A percentile compares a stretch with the other conserved stretches of the same genome.
These are phyloP conservation scores for Eilema caniola DNA, from an alignment of 2,888 invertebrate species.

Conservation along the genomic window DNA sequence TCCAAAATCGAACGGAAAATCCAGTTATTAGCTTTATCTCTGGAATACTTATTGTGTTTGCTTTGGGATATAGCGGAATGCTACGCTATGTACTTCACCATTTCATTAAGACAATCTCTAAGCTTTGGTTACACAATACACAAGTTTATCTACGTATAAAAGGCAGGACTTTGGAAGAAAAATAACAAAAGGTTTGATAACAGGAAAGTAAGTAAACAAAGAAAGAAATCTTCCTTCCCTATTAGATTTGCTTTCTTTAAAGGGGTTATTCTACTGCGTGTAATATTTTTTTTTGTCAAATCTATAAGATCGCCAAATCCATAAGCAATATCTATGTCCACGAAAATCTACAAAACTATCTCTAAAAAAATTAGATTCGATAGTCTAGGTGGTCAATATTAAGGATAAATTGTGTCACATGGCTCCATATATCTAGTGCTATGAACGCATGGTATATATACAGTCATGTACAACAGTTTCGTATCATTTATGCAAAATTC, in stretches of 20 bases:
- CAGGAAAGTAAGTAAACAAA: slow-evolving; percentile 48
- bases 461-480: background rate
- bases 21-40: background rate
- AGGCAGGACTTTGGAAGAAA: slow-evolving; percentile 36
- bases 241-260: slow-evolving; percentile 57
- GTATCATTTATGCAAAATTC: background rate
- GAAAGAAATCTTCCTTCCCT: slow-evolving; percentile 51
- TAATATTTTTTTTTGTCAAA: background rate
- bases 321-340: background rate
- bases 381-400: background rate
- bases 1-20: slow-evolving; percentile 1
- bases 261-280: slow-evolving; percentile 3
- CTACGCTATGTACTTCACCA: slow-evolving; percentile 5
- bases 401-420: no score
- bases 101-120: slow-evolving; percentile 37
- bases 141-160: slow-evolving; percentile 34
- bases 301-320: background rate
- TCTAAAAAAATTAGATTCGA: background rate
- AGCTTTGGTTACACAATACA: slow-evolving; percentile 24
- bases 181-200: slow-evolving; percentile 56
- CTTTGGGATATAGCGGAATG: background rate
- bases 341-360: background rate
- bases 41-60: background rate
- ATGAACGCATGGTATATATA: no score
- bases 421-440: no score